Conservation (phyloP, 1,140 invertebrate species). For the Leguminivora glycinivorella region DNA sequence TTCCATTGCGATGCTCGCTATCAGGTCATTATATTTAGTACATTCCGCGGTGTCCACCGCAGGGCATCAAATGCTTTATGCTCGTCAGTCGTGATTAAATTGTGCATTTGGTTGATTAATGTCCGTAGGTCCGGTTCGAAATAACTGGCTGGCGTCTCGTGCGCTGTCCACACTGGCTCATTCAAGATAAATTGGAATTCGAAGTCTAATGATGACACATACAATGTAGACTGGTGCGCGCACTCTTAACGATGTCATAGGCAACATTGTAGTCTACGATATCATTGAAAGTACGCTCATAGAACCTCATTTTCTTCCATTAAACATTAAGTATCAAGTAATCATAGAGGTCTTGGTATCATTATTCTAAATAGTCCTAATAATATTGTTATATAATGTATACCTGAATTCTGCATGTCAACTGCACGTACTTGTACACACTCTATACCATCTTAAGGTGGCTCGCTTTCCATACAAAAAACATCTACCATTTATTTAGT, state of each 20-base stretch:
- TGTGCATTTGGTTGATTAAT: slow-evolving; percentile 31
- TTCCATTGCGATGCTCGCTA: background rate
- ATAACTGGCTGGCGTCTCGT: slow-evolving; percentile 9
- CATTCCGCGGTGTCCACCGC: slow-evolving; percentile 7
- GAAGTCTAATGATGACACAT: background rate
- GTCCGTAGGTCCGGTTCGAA: slow-evolving; percentile 20
- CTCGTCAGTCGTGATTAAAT: slow-evolving; percentile 31
- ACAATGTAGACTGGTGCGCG: background rate
- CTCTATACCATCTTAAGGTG: too few relatives aligned
- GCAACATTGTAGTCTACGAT: too few relatives aligned
- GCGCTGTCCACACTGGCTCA: background rate
- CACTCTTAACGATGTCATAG: background rate
- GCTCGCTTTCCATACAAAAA: too few relatives aligned
- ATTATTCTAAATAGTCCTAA: too few relatives aligned
- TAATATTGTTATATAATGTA: too few relatives aligned
- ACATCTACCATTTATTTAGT: too few relatives aligned
- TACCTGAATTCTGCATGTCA: too few relatives aligned
- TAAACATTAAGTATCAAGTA: too few relatives aligned
- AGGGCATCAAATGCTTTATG: slow-evolving; percentile 30
- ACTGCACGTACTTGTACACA: too few relatives aligned
- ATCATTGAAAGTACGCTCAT: too few relatives aligned
- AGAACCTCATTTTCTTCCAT: too few relatives aligned
- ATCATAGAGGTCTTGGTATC: too few relatives aligned
- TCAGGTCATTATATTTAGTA: slow-evolving; percentile 17
- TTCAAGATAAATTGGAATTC: background rate